Conservation (phyloP, 2,888 invertebrate species). For the Amblyteles armatorius region DNA sequence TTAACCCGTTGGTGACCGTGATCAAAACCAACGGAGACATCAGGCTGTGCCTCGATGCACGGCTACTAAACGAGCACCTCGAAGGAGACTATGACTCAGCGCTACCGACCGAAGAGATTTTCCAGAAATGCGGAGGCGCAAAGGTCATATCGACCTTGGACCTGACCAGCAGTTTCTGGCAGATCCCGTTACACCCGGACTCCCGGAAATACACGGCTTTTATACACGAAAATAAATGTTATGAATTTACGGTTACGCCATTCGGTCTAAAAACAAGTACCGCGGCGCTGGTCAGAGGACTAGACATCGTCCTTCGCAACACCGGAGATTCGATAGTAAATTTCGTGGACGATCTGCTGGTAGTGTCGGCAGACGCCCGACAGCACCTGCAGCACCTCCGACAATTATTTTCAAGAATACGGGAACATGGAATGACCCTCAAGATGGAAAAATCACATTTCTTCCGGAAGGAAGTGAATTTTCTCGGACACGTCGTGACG, state of each 20-base stretch:
- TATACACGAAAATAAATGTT: conserved; percentile 19
- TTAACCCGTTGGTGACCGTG: conserved; percentile 66
- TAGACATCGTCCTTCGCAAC: not conserved
- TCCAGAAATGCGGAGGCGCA: too few species aligned
- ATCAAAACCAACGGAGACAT: conserved; percentile 51
- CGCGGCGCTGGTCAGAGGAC: not conserved
- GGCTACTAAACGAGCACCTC: conserved; percentile 44
- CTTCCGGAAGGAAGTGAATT: too few species aligned
- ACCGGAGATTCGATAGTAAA: conserved; percentile 21
- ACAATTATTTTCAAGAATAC: too few species aligned
- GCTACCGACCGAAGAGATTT: too few species aligned
- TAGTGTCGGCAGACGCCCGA: conserved; percentile 1
- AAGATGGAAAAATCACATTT: not conserved
- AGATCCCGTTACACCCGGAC: conserved; percentile 18
- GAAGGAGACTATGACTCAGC: not conserved
- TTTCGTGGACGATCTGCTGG: conserved; percentile 53
- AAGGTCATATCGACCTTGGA: too few species aligned
- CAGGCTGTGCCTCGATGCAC: conserved; percentile 39
- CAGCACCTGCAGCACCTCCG: too few species aligned
- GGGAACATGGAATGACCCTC: too few species aligned
- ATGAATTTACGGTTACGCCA: conserved; percentile 15
- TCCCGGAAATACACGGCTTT: conserved; percentile 59
- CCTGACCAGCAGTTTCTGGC: too few species aligned
- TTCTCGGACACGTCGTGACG: too few species aligned
- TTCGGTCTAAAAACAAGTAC: conserved; percentile 59